Percentiles rank a stretch among this genome's conserved stretches.
phyloP scores from a whole-genome alignment of 1,140 invertebrate genomes.

The Liolophura sinensis region DNA sequence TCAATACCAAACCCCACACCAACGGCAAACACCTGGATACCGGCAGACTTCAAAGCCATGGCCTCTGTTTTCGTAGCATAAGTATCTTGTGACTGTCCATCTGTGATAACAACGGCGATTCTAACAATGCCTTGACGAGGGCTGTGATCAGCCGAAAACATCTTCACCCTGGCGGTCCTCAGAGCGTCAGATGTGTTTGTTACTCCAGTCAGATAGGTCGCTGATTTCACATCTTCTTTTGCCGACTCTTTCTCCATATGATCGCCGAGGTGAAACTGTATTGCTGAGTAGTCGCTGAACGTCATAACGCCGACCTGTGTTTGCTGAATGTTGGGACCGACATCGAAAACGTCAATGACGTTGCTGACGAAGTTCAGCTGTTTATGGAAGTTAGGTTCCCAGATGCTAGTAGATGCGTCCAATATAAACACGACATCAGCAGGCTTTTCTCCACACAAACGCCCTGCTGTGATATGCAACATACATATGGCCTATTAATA shows the following conservation, averaged over 20 bases:
- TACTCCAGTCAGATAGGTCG: conserved; percentile 1
- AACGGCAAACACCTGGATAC: conserved; percentile 34
- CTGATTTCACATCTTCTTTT: neutral
- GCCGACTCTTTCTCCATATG: too few species aligned
- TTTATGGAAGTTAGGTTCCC: conserved; percentile 24
- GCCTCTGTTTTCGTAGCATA: conserved; percentile 23
- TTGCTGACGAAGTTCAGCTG: conserved; percentile 29
- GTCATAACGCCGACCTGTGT: conserved; percentile 34
- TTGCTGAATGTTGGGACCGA: conserved; percentile 9
- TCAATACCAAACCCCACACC: conserved; percentile 27
- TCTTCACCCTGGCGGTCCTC: conserved; percentile 22
- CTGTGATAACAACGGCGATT: conserved; percentile 38
- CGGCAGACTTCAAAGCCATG: conserved; percentile 15
- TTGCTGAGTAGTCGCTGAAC: conserved; percentile 26
- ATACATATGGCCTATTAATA: too few species aligned
- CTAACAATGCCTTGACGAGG: conserved; percentile 26
- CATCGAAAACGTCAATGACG: conserved; percentile 27
- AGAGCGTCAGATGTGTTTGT: neutral
- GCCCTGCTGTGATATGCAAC: too few species aligned
- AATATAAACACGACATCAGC: conserved; percentile 37
- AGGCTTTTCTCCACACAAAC: conserved; percentile 7
- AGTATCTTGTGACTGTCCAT: conserved; percentile 29
- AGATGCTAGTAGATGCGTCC: conserved; percentile 36
- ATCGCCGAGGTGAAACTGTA: too few species aligned
- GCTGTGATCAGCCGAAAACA: conserved; percentile 30